phyloP scores from a whole-genome alignment of 1,140 invertebrate species.

The Samia ricini region DNA sequence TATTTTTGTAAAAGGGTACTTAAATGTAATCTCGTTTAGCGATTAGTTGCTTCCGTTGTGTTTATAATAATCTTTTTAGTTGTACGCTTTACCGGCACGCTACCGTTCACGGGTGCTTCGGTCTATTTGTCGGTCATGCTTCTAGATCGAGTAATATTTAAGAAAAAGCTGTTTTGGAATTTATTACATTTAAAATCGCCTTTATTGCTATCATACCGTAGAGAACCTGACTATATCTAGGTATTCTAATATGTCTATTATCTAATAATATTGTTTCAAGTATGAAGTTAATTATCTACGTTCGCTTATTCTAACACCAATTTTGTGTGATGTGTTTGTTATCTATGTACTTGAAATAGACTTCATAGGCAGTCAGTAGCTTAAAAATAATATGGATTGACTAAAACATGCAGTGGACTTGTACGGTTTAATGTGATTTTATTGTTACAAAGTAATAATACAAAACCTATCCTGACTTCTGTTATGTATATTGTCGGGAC shows the following conservation, averaged over 20 bases:
- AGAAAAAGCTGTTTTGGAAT: not conserved
- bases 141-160: conserved; percentile 10
- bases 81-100: conserved; percentile 30
- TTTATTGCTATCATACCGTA: not conserved
- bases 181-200: not conserved
- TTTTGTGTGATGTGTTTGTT: too few species aligned
- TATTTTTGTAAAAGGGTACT: not conserved
- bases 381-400: too few species aligned
- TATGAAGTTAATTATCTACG: not conserved
- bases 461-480: not conserved
- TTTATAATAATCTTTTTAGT: conserved; percentile 25
- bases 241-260: not conserved
- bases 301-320: too few species aligned
- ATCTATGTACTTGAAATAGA: too few species aligned
- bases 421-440: not conserved
- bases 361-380: too few species aligned
- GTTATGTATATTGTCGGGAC: not conserved
- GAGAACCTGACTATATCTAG: not conserved
- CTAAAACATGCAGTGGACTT: not conserved
- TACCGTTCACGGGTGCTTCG: conserved; percentile 23
- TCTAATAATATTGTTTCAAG: not conserved
- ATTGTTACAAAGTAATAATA: not conserved
- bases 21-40: not conserved
- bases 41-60: conserved; percentile 37
- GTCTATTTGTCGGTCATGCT: conserved; percentile 33